phyloP scores from a whole-genome alignment of 2,113 vertebrate species.

The Cathartes aura region DNA sequence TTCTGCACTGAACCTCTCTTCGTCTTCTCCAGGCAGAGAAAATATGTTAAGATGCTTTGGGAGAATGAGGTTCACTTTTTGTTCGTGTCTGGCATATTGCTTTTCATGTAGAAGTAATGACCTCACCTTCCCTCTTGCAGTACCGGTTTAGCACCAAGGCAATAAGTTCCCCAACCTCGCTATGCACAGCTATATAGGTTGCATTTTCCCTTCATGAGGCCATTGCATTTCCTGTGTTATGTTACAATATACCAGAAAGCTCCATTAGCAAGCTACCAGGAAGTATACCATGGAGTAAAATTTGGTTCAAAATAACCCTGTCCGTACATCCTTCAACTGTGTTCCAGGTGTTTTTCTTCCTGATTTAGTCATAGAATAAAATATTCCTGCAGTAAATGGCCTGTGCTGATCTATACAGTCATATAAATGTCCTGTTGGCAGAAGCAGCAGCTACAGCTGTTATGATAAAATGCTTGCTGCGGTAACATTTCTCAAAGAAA shows the following conservation, averaged over 20 bases:
- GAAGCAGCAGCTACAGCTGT: conserved; percentile 36
- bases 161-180: background rate
- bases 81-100: background rate
- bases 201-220: background rate
- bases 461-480: conserved; percentile 10
- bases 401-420: conserved; percentile 10
- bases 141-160: background rate
- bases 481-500: conserved; percentile 11
- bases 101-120: background rate
- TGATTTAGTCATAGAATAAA: conserved; percentile 30
- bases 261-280: background rate
- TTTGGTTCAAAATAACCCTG: background rate
- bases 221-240: background rate
- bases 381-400: conserved; percentile 32
- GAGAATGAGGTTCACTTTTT: background rate
- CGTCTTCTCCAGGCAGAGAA: background rate
- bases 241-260: background rate
- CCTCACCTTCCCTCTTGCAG: background rate
- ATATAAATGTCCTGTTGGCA: background rate
- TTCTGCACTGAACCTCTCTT: background rate
- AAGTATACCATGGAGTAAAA: background rate
- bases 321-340: background rate
- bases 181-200: background rate
- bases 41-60: background rate
- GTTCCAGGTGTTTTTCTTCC: conserved; percentile 11